Percentiles rank a stretch among this genome's conserved stretches.
phyloP scores from a whole-genome alignment of 1,140 invertebrate genomes.

The Planococcus citri region DNA sequence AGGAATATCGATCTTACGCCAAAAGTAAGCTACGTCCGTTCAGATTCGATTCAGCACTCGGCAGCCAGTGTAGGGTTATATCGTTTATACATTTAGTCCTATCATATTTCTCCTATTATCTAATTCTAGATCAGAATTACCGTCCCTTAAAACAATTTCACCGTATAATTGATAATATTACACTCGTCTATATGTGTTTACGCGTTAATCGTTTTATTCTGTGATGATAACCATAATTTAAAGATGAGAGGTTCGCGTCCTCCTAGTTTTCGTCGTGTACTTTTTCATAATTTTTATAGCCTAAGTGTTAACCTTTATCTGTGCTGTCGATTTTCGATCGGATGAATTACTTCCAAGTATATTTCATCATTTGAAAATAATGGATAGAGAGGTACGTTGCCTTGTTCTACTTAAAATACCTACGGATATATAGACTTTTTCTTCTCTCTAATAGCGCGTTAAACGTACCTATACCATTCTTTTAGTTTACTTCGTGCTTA shows the following conservation, averaged over 20 bases:
- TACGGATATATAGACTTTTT: no score
- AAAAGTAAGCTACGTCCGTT: slow-evolving; percentile 11
- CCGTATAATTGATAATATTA: neutral
- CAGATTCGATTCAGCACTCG: slow-evolving; percentile 11
- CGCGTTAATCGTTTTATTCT: slow-evolving; percentile 7
- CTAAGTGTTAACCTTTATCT: neutral
- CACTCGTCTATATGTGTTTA: neutral
- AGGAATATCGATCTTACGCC: slow-evolving; percentile 19
- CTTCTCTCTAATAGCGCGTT: no score
- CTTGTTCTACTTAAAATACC: neutral
- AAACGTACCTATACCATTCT: no score
- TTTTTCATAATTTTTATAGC: neutral
- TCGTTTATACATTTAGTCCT: slow-evolving; percentile 10
- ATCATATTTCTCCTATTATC: neutral
- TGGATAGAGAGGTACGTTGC: slow-evolving; percentile 9
- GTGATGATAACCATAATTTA: neutral
- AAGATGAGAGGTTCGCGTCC: neutral
- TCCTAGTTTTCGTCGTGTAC: neutral
- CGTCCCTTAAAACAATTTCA: neutral
- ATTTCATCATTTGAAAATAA: neutral
- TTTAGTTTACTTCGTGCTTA: no score
- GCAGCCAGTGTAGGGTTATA: neutral
- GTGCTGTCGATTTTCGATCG: neutral
- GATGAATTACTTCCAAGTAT: neutral
- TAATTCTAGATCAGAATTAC: neutral